These are phyloP conservation scores for Rotaria socialis DNA, from an alignment of 2,888 invertebrate species.

Conservation along the genomic window DNA sequence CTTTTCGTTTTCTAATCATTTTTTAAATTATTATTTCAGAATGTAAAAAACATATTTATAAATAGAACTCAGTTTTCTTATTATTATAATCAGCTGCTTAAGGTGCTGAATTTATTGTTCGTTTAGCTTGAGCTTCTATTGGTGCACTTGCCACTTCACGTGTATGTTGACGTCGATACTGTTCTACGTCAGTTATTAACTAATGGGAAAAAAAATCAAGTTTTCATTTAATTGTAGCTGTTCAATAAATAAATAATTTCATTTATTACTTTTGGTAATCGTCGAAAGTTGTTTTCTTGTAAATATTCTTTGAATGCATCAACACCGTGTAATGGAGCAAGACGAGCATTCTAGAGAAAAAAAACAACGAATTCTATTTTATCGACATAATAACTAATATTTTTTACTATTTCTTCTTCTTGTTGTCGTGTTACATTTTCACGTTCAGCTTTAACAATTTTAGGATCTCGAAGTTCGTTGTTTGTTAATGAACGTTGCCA, in stretches of 20 bases:
- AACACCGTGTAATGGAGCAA: slow-evolving; percentile 13
- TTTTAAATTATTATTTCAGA: too few species aligned
- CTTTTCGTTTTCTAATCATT: too few species aligned
- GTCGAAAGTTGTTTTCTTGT: background rate
- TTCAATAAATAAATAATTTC: background rate
- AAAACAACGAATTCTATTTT: background rate
- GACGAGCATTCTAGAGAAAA: background rate
- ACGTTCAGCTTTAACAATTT: slow-evolving; percentile 55
- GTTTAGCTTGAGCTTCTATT: background rate
- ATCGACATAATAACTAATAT: too few species aligned
- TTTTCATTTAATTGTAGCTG: too few species aligned
- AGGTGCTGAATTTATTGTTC: background rate
- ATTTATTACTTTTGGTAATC: background rate
- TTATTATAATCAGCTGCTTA: background rate
- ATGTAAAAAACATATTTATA: too few species aligned
- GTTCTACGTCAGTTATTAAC: slow-evolving; percentile 20
- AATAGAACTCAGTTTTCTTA: too few species aligned
- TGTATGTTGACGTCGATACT: background rate
- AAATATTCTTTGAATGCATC: background rate
- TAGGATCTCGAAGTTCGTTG: slow-evolving; percentile 56
- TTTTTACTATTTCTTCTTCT: slow-evolving; percentile 53
- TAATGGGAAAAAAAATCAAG: background rate
- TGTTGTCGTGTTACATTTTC: slow-evolving; percentile 56
- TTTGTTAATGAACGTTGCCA: slow-evolving; percentile 55
- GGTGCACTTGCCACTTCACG: background rate